Evolutionary conservation across 2,113 vertebrate species (phyloP), one percentile per base, ranked within the genome.

Genomic region (Rattus rattus): DNA sequence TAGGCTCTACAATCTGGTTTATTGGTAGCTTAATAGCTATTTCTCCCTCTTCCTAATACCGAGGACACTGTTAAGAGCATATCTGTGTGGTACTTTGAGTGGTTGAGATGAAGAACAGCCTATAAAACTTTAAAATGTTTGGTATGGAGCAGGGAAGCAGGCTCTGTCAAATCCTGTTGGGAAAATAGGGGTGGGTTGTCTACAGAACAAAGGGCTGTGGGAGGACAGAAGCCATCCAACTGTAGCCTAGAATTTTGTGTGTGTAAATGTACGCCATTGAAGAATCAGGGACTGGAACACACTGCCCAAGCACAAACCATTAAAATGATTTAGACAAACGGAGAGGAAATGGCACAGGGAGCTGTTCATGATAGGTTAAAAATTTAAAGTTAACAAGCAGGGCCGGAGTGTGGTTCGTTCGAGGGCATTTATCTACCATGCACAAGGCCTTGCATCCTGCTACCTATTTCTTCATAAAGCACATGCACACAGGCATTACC

Each of bases 261-360:
- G 30, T 81, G 5, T 11, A 36, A 72, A 88, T 61, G 22, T 75
- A 75, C 19, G 30, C 72, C 80, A 69, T 28, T 28, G 49, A 94
- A 90, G 9, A 88, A 61, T 7, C 90, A 13, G 7, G 1, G 19
- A 47, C 11, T 87, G 33, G 39, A 22, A 75, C 52, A 67, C 7
- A 49, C 14, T 80, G 3, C 24, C 1, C 70, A 65, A 39, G 63
- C 9, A 54, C 81, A 54, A 47, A 12, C 16, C 83, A 84, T 56
- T 69, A 84, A 92, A 75, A 80, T 70, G 61, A 67, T 24, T 85
- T 76, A 17, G 1, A 79, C 0, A 79, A 36, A 13, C 39, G 54
- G 20, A 92, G 11, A 69, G 67, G 52, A 80, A 96, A 94, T 91
- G 20, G 30, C 13, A 75, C 65, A 30, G 19, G 54, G 88, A 95